A percentile compares a stretch with the other conserved stretches of the same genome.
These are phyloP conservation scores for Psilopsiagon aurifrons DNA, from an alignment of 2,113 vertebrate species.

Conservation along the genomic window DNA sequence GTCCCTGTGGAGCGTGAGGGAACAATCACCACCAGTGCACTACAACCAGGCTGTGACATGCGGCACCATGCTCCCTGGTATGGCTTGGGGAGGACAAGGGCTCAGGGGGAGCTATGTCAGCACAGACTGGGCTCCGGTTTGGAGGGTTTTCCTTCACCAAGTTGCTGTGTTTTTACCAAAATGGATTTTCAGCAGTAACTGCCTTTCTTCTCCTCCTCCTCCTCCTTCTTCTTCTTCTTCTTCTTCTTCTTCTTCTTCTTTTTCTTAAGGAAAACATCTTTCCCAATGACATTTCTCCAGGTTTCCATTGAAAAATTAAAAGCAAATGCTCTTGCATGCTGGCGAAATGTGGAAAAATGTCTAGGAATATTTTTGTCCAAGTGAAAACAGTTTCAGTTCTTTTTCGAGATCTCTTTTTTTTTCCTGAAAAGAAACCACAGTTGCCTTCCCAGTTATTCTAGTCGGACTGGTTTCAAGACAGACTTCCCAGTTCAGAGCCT, in stretches of 20 bases:
- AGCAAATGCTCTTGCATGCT: conserved; percentile 46
- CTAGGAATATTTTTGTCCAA: conserved; percentile 66
- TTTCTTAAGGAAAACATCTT: conserved; percentile 21
- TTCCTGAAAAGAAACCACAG: conserved; percentile 69
- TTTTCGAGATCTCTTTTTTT: conserved; percentile 36
- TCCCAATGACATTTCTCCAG: conserved; percentile 47
- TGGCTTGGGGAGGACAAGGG: not conserved
- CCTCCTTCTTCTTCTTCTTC: not conserved
- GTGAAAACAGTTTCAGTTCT: conserved; percentile 61
- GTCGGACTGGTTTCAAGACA: conserved; percentile 55
- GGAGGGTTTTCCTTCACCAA: conserved; percentile 7
- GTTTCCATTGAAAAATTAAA: conserved; percentile 66
- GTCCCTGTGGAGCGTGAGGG: not conserved
- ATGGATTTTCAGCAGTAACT: conserved; percentile 21
- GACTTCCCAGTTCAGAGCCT: conserved; percentile 31
- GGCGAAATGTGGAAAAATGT: conserved; percentile 55
- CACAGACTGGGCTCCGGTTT: not conserved
- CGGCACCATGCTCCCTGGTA: rapidly evolving
- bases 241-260: not conserved
- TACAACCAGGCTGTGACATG: not conserved
- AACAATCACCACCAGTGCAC: not conserved
- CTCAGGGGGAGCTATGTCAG: not conserved
- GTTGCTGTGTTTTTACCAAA: conserved; percentile 32
- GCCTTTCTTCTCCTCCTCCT: not conserved
- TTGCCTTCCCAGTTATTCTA: conserved; percentile 66